Base-by-base conservation (phyloP, 2,888 invertebrate species). In the Ferrisia virgata region DNA sequence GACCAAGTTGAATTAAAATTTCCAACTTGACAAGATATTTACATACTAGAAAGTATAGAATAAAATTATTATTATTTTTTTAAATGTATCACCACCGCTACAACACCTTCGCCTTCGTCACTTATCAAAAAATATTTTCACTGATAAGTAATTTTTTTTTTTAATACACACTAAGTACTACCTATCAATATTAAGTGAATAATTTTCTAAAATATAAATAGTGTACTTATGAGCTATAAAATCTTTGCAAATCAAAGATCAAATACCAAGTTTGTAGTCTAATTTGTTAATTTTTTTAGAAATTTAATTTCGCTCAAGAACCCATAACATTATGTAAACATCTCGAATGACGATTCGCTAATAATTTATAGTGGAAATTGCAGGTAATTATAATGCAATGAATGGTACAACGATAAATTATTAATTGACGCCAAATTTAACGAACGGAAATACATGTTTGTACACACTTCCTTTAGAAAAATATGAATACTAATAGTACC, bases 391-490 rank as follows among this genome's bases (percentile, higher is more conserved):
- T 82, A 82, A 82, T 82, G 53, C 82, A 64, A 58, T 22, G 58
- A 58, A 22, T 58, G 82, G 22, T 33, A 25, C 58, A 39, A 64
- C 82, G 82, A 82, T 82, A 82, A 82, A 82, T 82, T 82, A 82
- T 82, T 82, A 82, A 82, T 81, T 81, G 81, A 82, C 58, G 82
- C 58, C 82, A 64, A 82, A 82, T 82, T 82, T 82, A 82, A 82
- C 82, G 64, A 58, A 82, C 82, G 82, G 82, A 82, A 82, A 39
- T 82, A 28, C 39, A 82, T 39, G 58, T 82, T 82, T 64, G 64
- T 64, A 64, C 82, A 81, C 33, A 82, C 82, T 82, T 82, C 82
- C 82, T 64, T 58, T 82, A 53, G 33, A 82, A 82, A 64, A 33
- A 47, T n/a, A 80, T 53, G 80, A 80, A 80, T 80, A 47, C 53